Conservation (phyloP, 2,888 invertebrate genomes). For the Galerucella calmariensis region DNA sequence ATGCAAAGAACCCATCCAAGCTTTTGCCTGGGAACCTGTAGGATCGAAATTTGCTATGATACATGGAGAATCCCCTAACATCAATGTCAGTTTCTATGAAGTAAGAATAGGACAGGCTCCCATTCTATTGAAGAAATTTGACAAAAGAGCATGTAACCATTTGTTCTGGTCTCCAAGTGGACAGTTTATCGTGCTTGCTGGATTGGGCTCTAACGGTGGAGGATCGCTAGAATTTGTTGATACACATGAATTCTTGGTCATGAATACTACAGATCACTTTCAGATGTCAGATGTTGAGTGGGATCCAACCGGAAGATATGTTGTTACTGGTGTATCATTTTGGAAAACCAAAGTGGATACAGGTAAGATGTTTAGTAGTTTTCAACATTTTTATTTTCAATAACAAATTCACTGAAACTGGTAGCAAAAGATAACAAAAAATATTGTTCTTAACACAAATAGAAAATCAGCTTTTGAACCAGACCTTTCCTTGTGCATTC, state of each 20-base stretch:
- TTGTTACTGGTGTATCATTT: constrained; percentile 93
- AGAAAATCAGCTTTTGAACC: too few species aligned
- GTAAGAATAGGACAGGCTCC: constrained; percentile 88
- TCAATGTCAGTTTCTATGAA: constrained; percentile 89
- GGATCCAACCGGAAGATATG: constrained; percentile 99
- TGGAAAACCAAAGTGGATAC: constrained; percentile 94
- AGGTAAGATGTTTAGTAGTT: constrained; percentile 53
- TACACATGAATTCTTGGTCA: constrained; percentile 94
- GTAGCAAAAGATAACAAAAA: too few species aligned
- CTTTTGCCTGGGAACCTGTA: constrained; percentile 98
- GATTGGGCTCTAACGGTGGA: constrained; percentile 85
- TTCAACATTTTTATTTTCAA: too few species aligned
- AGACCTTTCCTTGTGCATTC: constrained; percentile 47
- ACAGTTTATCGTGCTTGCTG: constrained; percentile 94
- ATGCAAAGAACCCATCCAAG: constrained; percentile 91
- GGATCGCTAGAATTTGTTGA: constrained; percentile 96
- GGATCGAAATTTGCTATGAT: constrained; percentile 97
- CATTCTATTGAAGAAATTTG: constrained; percentile 85
- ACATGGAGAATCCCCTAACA: constrained; percentile 89
- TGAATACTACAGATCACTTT: constrained; percentile 94
- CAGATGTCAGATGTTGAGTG: constrained; percentile 95
- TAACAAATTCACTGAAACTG: too few species aligned
- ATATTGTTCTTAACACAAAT: too few species aligned
- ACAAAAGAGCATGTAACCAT: constrained; percentile 90
- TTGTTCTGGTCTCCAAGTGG: constrained; percentile 97